Conservation (phyloP, 2,888 invertebrate genomes). For the Dermolepida albohirtum region DNA sequence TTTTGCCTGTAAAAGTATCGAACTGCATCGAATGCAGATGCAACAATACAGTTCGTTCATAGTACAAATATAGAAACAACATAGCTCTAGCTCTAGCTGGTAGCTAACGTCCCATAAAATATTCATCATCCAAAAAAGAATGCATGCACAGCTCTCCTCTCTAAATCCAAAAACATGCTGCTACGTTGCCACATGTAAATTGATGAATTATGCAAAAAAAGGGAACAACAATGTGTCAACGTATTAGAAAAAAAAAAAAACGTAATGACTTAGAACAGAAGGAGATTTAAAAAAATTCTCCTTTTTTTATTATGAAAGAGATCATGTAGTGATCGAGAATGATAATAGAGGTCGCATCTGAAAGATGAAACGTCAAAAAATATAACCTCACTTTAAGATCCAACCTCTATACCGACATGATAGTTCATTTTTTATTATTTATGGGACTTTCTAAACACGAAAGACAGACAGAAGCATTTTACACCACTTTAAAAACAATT, state of each 20-base stretch:
- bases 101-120: constrained; percentile 10
- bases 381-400: too few relatives aligned
- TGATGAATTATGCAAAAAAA: not conserved
- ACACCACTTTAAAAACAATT: constrained; percentile 18
- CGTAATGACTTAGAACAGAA: not conserved
- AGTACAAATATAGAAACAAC: not conserved
- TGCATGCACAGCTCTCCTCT: constrained; percentile 9
- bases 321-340: not conserved
- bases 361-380: not conserved
- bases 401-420: not conserved
- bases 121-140: constrained; percentile 2
- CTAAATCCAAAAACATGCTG: constrained; percentile 7
- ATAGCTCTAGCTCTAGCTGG: not conserved
- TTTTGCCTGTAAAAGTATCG: too few relatives aligned
- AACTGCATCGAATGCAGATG: too few relatives aligned
- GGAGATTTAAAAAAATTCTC: not conserved
- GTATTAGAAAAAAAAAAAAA: not conserved
- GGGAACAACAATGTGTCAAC: constrained; percentile 15
- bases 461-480: constrained; percentile 34
- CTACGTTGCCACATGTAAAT: constrained; percentile 23
- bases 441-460: constrained; percentile 32
- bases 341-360: not conserved
- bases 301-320: too few relatives aligned
- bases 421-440: constrained; percentile 6
- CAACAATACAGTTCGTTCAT: too few relatives aligned